These are phyloP conservation scores for Nomada ruficornis DNA, from an alignment of 2,888 invertebrate species.

Conservation along the genomic window DNA sequence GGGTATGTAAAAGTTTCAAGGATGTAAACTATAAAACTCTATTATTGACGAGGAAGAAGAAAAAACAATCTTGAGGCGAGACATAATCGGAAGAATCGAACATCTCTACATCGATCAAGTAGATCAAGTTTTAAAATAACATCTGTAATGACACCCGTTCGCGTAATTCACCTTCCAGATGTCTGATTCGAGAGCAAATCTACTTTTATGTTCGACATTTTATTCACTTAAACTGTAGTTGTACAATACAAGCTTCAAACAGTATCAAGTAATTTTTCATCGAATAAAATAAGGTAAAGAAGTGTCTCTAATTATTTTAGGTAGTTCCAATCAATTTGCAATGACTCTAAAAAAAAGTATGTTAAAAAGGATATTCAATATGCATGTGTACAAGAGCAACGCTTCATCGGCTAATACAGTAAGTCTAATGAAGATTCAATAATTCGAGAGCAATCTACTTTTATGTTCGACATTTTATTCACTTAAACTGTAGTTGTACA, in stretches of 20 bases:
- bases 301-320: no score
- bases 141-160: conserved; percentile 50
- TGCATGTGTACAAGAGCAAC: no score
- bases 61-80: conserved; percentile 52
- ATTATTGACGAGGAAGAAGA: conserved; percentile 15
- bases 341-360: no score
- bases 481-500: not conserved
- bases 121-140: conserved; percentile 35
- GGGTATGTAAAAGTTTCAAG: not conserved
- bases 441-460: no score
- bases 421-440: no score
- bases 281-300: no score
- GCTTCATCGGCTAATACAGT: no score
- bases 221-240: conserved; percentile 1
- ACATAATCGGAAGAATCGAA: conserved; percentile 60
- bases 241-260: not conserved
- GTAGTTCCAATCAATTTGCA: no score
- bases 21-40: conserved; percentile 4
- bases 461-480: conserved; percentile 16
- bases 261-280: no score
- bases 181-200: conserved; percentile 5
- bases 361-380: no score
- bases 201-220: conserved; percentile 2
- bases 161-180: conserved; percentile 45
- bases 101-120: conserved; percentile 10